Evolutionary conservation across 2,113 vertebrate genomes (phyloP).

Genomic region (Lethenteron camtschaticum): DNA sequence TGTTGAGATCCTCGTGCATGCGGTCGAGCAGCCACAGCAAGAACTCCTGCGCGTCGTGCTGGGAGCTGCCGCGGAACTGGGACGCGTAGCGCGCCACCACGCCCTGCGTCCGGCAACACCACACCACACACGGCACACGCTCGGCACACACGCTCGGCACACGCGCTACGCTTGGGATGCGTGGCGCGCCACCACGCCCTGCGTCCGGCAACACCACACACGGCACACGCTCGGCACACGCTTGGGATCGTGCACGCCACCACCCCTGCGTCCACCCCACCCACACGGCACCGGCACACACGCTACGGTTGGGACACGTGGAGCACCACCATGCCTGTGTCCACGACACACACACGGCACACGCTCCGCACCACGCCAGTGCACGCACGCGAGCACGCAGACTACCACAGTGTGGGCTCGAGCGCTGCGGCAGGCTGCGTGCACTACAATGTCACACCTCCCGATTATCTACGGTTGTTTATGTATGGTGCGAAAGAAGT

Average conservation of each 20-base stretch:
- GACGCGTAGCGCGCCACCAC: constrained; percentile 57
- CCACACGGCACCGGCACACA: too few species aligned
- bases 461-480: too few species aligned
- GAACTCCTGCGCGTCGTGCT: constrained; percentile 80
- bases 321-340: constrained; percentile 64
- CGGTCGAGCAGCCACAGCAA: constrained; percentile 74
- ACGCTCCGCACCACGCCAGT: too few species aligned
- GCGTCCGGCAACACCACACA: not conserved
- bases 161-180: constrained; percentile 26
- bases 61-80: constrained; percentile 69
- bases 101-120: constrained; percentile 22
- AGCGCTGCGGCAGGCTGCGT: too few species aligned
- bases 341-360: too few species aligned
- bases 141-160: too few species aligned
- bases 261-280: constrained; percentile 26
- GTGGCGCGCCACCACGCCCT: constrained; percentile 67
- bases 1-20: constrained; percentile 58
- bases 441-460: too few species aligned
- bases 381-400: too few species aligned
- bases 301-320: constrained; percentile 24
- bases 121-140: too few species aligned
- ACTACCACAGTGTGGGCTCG: too few species aligned
- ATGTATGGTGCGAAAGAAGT: too few species aligned
- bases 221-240: too few species aligned
- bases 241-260: constrained; percentile 58